Base-by-base conservation (phyloP, 2,888 invertebrate species). In the Nomada ferruginata region DNA sequence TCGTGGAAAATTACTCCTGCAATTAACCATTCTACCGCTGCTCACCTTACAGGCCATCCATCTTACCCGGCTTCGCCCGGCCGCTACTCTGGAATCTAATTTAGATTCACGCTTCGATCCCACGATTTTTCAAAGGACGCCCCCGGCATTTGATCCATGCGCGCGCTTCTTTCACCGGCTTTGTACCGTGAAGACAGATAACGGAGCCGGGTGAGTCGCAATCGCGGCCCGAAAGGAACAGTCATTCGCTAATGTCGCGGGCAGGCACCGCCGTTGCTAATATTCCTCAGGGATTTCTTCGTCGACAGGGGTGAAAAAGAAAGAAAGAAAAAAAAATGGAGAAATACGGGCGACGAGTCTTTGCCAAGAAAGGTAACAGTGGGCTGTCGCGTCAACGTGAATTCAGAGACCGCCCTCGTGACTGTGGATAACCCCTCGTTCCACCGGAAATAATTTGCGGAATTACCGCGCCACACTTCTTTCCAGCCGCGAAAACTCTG, bases 401-500 rank as follows among this genome's bases (percentile, higher is more conserved):
- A 69, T 71, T 76, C 64, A 55, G 61, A 68, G 79, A 36, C n/a
- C 9, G 10, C 20, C 13, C 11, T 29, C 26, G 15, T n/a, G 26
- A 23, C 64, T 23, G 55, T 68, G 47, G 70, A 53, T 47, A 55
- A 1, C 4, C 26, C 4, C 11, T 26, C 64, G 73, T 36, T 60
- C 72, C 60, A 7, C 23, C 53, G 73, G 65, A 72, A 69, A 75
- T 71, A 79, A 79, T 79, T 87, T 60, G 42, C 66, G 63, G 64
- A 72, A 86, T 82, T 84, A 84, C 82, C 81, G 66, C 44, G 61
- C 47, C 55, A 53, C 65, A 47, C 55, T 79, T 80, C 86, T 77
- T 84, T 82, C 50, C 55, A 26, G 36, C 15, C 61, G 47, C 18
- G 70, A 68, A 81, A 71, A 76, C 60, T 71, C 79, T 9, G 52